phyloP scores from a whole-genome alignment of 2,888 invertebrate genomes.

The Macrosiphum euphorbiae region DNA sequence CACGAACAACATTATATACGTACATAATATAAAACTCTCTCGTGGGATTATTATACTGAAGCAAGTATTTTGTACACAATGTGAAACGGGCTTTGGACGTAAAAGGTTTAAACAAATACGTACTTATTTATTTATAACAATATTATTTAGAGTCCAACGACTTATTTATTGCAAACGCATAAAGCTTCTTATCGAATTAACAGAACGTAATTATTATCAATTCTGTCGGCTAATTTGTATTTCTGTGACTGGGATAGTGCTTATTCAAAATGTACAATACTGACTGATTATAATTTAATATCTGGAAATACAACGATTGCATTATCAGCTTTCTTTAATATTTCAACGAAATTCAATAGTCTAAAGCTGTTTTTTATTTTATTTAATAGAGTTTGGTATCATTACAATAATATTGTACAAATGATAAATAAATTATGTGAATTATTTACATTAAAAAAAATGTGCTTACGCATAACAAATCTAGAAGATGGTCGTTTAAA shows the following conservation, averaged over 20 bases:
- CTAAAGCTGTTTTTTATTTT: neutral
- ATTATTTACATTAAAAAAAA: neutral
- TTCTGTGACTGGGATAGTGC: neutral
- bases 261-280: neutral
- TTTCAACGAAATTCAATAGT: neutral
- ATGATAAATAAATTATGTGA: neutral
- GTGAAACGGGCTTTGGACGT: neutral
- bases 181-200: constrained; percentile 1
- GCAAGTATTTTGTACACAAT: neutral
- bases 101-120: constrained; percentile 12
- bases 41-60: neutral
- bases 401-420: neutral
- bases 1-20: neutral
- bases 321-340: neutral
- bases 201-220: constrained; percentile 7
- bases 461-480: neutral
- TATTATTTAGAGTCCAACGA: neutral
- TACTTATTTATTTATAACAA: constrained; percentile 12
- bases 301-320: neutral
- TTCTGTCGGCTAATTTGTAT: neutral
- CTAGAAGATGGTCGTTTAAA: neutral
- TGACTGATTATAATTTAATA: neutral
- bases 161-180: neutral
- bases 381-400: neutral
- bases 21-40: neutral